Percentiles rank a stretch among this genome's conserved stretches.
Evolutionary conservation across 1,140 invertebrate genomes (phyloP).

Genomic region (Charaxes varanes): DNA sequence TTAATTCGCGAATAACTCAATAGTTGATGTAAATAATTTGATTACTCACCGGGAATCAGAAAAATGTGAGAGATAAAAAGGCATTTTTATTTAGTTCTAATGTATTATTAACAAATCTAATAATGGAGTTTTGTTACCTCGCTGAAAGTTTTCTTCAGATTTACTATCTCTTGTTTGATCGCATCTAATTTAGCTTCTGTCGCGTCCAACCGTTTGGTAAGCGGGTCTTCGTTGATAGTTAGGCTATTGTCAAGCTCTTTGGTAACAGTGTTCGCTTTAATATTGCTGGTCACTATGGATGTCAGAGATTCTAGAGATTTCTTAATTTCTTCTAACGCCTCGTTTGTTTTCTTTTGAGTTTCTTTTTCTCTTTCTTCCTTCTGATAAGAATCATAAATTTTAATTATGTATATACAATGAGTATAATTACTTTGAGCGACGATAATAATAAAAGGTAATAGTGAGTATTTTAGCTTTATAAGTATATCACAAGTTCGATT

Average conservation of each 20-base stretch:
- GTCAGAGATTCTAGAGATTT: slow-evolving; percentile 76
- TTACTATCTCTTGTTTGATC: slow-evolving; percentile 72
- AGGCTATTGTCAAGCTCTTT: slow-evolving; percentile 74
- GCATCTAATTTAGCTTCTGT: slow-evolving; percentile 70
- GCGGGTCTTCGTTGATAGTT: slow-evolving; percentile 41
- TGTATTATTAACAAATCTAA: no score
- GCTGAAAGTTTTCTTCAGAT: slow-evolving; percentile 71
- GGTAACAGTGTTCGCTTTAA: slow-evolving; percentile 37
- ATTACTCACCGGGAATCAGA: no score
- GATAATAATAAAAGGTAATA: no score
- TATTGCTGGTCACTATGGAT: slow-evolving; percentile 30
- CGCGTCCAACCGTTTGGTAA: slow-evolving; percentile 35
- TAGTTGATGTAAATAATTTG: no score
- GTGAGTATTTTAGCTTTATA: no score
- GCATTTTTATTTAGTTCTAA: no score
- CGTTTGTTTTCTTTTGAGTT: slow-evolving; percentile 80
- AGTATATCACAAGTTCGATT: no score
- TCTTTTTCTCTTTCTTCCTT: slow-evolving; percentile 80
- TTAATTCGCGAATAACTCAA: no score
- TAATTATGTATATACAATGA: no score
- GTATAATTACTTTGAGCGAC: no score
- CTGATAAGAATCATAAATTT: slow-evolving; percentile 42
- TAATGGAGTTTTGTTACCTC: no score
- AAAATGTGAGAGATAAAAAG: no score
- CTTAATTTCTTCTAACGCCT: slow-evolving; percentile 79